Percentiles rank a stretch among this genome's conserved stretches.
phyloP scores from a whole-genome alignment of 2,797 vertebrate genomes.

The Alauda arvensis region DNA sequence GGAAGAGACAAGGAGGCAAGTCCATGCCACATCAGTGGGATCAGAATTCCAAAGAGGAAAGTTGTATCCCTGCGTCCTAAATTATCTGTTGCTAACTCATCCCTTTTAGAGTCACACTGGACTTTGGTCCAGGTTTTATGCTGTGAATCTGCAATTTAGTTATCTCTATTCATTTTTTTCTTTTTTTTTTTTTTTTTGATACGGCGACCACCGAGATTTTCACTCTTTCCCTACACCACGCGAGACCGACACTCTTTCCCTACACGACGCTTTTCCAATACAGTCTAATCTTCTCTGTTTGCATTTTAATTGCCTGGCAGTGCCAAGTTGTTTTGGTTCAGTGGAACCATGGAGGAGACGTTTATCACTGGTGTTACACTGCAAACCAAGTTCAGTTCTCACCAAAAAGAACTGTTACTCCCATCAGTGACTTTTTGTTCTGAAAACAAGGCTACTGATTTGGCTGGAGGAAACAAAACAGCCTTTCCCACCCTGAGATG shows the following conservation, averaged over 20 bases:
- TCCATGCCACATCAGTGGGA: neutral
- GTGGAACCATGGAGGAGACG: conserved; percentile 59
- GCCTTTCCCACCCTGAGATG: conserved; percentile 35
- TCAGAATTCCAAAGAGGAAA: conserved; percentile 17
- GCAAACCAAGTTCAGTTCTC: conserved; percentile 56
- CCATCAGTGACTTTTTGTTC: conserved; percentile 67
- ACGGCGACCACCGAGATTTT: too few species aligned
- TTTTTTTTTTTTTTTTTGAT: fast-evolving
- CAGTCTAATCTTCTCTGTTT: conserved; percentile 22
- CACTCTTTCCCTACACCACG: too few species aligned
- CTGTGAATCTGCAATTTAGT: conserved; percentile 48
- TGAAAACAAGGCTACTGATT: conserved; percentile 75
- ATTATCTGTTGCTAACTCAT: conserved; percentile 24
- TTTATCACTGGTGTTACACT: conserved; percentile 62
- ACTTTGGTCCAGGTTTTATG: conserved; percentile 25
- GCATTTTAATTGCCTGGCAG: conserved; percentile 61
- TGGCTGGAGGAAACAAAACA: conserved; percentile 63
- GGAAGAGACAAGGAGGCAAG: neutral
- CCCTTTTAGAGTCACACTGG: conserved; percentile 42
- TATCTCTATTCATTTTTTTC: conserved; percentile 36
- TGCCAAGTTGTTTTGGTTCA: conserved; percentile 68
- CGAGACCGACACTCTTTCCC: too few species aligned
- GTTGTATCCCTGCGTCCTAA: neutral
- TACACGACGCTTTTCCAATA: too few species aligned
- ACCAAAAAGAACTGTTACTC: conserved; percentile 56